Evolutionary conservation across 1,140 invertebrate species (phyloP).

Genomic region (Batillaria attramentaria): DNA sequence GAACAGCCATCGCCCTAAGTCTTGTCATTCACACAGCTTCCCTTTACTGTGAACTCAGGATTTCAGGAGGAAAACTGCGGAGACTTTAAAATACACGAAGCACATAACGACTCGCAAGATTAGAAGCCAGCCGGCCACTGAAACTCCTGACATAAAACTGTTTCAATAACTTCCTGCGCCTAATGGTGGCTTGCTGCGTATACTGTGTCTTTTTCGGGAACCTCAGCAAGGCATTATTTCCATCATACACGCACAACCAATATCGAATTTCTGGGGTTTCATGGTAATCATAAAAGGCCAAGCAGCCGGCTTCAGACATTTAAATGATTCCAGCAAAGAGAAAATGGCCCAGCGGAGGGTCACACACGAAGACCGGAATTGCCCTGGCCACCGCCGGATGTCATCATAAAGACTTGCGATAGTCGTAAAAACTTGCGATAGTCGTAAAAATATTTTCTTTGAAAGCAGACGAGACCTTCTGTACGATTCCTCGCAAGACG

Average conservation of each 20-base stretch:
- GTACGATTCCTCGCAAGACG: conserved; percentile 1
- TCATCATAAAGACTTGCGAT: conserved; percentile 1
- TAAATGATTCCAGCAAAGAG: not conserved
- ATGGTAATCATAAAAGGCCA: conserved; percentile 12
- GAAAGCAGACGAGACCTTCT: conserved; percentile 14
- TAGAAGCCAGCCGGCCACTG: not conserved
- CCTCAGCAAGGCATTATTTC: not conserved
- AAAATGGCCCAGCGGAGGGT: not conserved
- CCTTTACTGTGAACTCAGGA: too few relatives aligned
- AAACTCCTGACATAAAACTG: not conserved
- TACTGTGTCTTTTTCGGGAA: not conserved
- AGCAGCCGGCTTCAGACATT: not conserved
- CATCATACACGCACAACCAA: conserved; percentile 15
- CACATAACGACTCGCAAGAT: conserved; percentile 2
- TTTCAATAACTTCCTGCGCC: not conserved
- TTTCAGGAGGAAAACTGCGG: too few relatives aligned
- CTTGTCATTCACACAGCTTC: too few relatives aligned
- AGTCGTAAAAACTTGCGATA: too few relatives aligned
- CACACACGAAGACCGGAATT: not conserved
- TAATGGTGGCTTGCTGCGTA: conserved; percentile 4
- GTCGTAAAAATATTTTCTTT: conserved; percentile 18
- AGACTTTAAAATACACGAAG: not conserved
- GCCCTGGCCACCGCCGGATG: not conserved
- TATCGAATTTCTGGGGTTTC: conserved; percentile 17
- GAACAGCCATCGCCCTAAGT: too few relatives aligned